Evolutionary conservation across 2,888 invertebrate genomes (phyloP).

Genomic region (Hemicrepidius hirtus): DNA sequence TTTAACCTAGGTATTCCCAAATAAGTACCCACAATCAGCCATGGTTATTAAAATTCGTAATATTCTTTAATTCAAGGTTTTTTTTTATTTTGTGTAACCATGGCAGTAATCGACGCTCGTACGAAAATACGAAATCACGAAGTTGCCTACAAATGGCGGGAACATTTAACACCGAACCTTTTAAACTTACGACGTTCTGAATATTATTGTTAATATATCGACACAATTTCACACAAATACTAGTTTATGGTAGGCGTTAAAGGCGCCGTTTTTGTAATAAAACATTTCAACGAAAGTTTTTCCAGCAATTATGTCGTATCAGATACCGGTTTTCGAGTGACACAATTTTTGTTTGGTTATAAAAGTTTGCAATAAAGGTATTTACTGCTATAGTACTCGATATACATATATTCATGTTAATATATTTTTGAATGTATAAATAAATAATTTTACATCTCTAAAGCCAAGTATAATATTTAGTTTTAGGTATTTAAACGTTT

Average conservation of each 20-base stretch:
- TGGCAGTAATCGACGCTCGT: constrained; percentile 3
- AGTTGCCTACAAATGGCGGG: background rate
- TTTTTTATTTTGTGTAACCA: constrained; percentile 3
- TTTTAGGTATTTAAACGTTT: no score
- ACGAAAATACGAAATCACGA: background rate
- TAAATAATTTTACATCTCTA: no score
- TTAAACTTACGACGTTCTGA: constrained; percentile 8
- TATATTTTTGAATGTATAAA: no score
- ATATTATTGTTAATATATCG: constrained; percentile 3
- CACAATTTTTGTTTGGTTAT: constrained; percentile 7
- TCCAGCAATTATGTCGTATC: background rate
- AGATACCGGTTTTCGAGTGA: constrained; percentile 9
- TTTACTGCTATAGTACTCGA: background rate
- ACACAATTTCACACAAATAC: background rate
- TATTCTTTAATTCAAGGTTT: background rate
- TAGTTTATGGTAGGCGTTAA: constrained; percentile 23
- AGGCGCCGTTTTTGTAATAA: constrained; percentile 30
- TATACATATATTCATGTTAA: no score
- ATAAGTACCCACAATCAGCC: background rate
- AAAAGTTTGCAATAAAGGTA: background rate
- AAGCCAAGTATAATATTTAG: no score
- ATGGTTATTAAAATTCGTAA: background rate
- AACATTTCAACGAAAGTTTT: constrained; percentile 21
- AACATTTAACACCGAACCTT: constrained; percentile 7
- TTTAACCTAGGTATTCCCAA: background rate